phyloP scores from a whole-genome alignment of 2,797 vertebrate genomes.

The Epinephelus malabaricus region DNA sequence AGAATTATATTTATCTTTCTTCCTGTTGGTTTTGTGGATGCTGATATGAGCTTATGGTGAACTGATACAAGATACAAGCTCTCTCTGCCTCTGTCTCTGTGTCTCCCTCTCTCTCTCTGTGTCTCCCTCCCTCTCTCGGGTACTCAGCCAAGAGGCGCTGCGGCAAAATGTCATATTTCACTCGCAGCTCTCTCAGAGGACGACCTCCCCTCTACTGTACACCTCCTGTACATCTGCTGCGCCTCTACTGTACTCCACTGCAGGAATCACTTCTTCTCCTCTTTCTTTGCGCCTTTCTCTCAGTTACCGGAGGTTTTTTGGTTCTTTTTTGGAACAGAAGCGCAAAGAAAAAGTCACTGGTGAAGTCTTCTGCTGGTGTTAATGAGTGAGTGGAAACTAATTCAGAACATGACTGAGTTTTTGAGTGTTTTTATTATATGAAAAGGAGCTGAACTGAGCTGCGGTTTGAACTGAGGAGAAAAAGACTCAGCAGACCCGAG shows the following conservation, averaged over 20 bases:
- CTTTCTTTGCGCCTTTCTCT: not conserved
- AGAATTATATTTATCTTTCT: too few relatives aligned
- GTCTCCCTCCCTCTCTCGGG: conserved; percentile 14
- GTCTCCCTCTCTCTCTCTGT: too few relatives aligned
- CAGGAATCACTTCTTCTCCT: not conserved
- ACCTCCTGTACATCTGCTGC: conserved; percentile 18
- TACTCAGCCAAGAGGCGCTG: conserved; percentile 64
- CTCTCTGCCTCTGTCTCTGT: too few relatives aligned
- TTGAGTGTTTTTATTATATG: not conserved
- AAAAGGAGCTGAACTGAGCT: not conserved
- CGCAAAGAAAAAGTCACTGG: conserved; percentile 1
- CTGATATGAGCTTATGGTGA: not conserved
- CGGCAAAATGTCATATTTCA: conserved; percentile 71
- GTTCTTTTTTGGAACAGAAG: not conserved
- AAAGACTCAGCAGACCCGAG: not conserved
- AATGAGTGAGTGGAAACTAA: not conserved
- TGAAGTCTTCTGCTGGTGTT: not conserved
- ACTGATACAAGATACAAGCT: too few relatives aligned
- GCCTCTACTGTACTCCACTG: conserved; percentile 7
- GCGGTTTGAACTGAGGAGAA: not conserved
- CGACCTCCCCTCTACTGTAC: conserved; percentile 31
- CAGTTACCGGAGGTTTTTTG: not conserved
- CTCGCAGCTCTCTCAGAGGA: conserved; percentile 40
- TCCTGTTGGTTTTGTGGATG: not conserved
- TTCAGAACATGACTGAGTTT: not conserved